phyloP scores from a whole-genome alignment of 2,113 vertebrate genomes.

The Carassius carassius region DNA sequence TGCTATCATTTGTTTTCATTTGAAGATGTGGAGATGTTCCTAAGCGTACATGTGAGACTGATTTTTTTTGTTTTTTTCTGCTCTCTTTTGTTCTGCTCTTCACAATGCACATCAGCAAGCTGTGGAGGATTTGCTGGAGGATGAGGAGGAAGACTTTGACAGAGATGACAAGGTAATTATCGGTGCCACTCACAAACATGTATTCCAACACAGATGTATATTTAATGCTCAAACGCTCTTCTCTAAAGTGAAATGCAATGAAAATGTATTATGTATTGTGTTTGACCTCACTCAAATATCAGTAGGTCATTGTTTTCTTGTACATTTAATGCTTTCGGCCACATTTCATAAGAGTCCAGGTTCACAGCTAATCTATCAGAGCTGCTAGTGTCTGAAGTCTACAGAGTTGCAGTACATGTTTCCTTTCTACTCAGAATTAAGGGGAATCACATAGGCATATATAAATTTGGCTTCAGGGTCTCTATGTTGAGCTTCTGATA shows the following conservation, averaged over 20 bases:
- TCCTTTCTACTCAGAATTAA: constrained; percentile 42
- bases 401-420: constrained; percentile 29
- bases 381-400: constrained; percentile 14
- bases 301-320: not conserved
- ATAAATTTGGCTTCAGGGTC: constrained; percentile 47
- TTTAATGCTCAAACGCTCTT: constrained; percentile 14
- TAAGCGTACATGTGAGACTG: constrained; percentile 40
- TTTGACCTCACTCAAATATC: constrained; percentile 3
- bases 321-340: constrained; percentile 30
- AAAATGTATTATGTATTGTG: not conserved
- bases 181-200: constrained; percentile 55
- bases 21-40: constrained; percentile 31
- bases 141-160: constrained; percentile 98
- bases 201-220: constrained; percentile 64
- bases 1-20: constrained; percentile 17
- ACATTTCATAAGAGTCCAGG: not conserved
- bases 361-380: constrained; percentile 31
- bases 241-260: constrained; percentile 21
- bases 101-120: constrained; percentile 79
- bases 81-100: constrained; percentile 46
- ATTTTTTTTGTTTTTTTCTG: constrained; percentile 44
- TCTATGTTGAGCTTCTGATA: constrained; percentile 51
- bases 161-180: constrained; percentile 99
- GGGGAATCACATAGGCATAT: constrained; percentile 37
- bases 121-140: constrained; percentile 96